Conservation (phyloP, 2,888 invertebrate genomes). For the Hylaea fasciaria region DNA sequence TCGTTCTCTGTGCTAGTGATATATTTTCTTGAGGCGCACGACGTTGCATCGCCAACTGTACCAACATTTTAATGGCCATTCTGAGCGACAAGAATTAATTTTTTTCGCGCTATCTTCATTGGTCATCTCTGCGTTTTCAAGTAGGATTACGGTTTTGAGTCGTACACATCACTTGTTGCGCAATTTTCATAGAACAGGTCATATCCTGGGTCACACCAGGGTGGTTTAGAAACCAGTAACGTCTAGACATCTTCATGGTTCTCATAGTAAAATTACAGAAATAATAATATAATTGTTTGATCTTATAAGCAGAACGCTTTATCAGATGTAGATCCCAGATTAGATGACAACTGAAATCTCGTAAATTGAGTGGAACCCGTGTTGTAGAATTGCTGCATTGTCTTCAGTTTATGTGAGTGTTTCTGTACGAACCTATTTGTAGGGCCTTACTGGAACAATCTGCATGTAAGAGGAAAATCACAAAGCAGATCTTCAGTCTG, state of each 20-base stretch:
- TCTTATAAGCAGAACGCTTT: conserved; percentile 23
- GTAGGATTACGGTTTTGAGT: conserved; percentile 41
- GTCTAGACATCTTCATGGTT: conserved; percentile 26
- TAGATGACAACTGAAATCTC: conserved; percentile 23
- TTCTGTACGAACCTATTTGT: conserved; percentile 9
- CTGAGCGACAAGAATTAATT: conserved; percentile 54
- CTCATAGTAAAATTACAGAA: conserved; percentile 29
- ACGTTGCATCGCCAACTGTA: conserved; percentile 23
- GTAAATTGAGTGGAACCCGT: conserved; percentile 28
- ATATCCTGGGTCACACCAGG: conserved; percentile 37
- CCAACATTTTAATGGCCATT: conserved; percentile 36
- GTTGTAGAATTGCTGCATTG: conserved; percentile 19
- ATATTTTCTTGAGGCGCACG: background rate
- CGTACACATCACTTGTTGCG: conserved; percentile 27
- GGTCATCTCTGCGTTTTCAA: conserved; percentile 50
- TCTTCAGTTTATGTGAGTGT: conserved; percentile 11
- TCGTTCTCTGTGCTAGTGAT: too few species aligned
- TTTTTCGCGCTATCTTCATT: conserved; percentile 51
- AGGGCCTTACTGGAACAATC: background rate
- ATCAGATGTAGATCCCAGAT: conserved; percentile 27
- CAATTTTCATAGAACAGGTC: conserved; percentile 40
- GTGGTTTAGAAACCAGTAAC: conserved; percentile 16
- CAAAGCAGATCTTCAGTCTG: conserved; percentile 31
- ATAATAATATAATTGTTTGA: conserved; percentile 30
- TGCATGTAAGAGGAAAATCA: conserved; percentile 9